Evolutionary conservation across 2,113 vertebrate species (phyloP), one percentile per base, ranked within the genome.

Genomic region (Equus quagga): DNA sequence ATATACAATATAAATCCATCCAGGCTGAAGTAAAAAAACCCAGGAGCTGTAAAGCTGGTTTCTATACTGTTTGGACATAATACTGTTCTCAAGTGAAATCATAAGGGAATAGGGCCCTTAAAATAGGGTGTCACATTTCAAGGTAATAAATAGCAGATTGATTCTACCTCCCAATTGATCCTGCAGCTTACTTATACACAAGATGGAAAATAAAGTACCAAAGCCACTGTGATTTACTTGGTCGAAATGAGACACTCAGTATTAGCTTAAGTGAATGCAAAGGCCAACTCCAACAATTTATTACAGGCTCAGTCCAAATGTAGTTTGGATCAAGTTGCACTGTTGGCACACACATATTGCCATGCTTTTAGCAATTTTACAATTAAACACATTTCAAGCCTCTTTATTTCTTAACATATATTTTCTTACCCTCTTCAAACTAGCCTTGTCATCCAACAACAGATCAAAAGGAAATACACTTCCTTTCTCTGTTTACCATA

Each of bases 111-210:
- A 99, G 98, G 99, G 99, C 99, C 99, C 99, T 99, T 99, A 99
- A 99, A 99, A 99, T 98, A 98, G 99, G 99, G 99, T 99, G 99
- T 99, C 99, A 99, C 99, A 99, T 99, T 99, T 99, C 99, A 79
- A 99, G 99, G 99, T 99, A 99, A 99, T 99, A 99, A 99, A 99
- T 99, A 99, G 99, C 99, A 99, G 99, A 99, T 99, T 99, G 99
- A 99, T 99, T 99, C 99, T 98, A 99, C 99, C 99, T 99, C 99
- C 99, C 99, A 98, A 99, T 98, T 99, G 99, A 99, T 99, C 99
- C 98, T 98, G 98, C 99, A 99, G 99, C 99, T 99, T 99, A 99
- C 99, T 99, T 99, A 99, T 99, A 99, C 98, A 98, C 98, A 99
- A 99, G 98, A 99, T 99, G 98, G 99, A 99, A 99, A 99, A 99